Evolutionary conservation across 2,888 invertebrate species (phyloP).

Genomic region (Lepas anatifera): DNA sequence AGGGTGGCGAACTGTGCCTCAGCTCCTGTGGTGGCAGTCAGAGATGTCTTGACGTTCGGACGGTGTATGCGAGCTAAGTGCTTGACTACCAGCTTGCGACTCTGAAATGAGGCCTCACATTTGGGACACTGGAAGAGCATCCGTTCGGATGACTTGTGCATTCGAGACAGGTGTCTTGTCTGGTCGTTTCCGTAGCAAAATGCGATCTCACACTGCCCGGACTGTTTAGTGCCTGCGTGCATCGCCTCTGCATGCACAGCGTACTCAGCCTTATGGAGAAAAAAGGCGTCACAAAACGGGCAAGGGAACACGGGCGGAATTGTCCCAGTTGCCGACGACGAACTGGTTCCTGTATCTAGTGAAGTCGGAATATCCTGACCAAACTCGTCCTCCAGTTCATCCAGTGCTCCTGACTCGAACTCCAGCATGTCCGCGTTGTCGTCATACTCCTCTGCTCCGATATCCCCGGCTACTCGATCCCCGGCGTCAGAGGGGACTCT

Average conservation of each 20-base stretch:
- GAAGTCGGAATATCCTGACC: no score
- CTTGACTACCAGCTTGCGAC: not conserved
- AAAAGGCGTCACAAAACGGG: not conserved
- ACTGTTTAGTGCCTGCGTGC: not conserved
- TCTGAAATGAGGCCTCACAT: not conserved
- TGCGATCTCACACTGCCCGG: not conserved
- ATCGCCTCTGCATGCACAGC: no score
- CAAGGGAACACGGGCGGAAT: not conserved
- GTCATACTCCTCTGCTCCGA: no score
- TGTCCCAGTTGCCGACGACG: no score
- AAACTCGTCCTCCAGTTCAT: no score
- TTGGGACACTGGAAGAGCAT: not conserved
- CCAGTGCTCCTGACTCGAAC: no score
- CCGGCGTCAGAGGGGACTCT: not conserved
- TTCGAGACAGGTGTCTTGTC: not conserved
- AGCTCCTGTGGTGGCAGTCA: no score
- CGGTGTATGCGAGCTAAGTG: not conserved
- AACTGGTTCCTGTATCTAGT: no score
- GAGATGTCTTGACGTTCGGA: no score
- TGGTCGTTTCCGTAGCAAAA: no score
- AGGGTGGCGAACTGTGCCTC: no score
- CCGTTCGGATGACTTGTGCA: not conserved
- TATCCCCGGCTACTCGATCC: not conserved
- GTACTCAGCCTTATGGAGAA: not conserved
- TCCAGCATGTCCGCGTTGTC: no score